Base-by-base conservation (phyloP, 1,140 invertebrate species). In the Drosophila pruinosa region DNA sequence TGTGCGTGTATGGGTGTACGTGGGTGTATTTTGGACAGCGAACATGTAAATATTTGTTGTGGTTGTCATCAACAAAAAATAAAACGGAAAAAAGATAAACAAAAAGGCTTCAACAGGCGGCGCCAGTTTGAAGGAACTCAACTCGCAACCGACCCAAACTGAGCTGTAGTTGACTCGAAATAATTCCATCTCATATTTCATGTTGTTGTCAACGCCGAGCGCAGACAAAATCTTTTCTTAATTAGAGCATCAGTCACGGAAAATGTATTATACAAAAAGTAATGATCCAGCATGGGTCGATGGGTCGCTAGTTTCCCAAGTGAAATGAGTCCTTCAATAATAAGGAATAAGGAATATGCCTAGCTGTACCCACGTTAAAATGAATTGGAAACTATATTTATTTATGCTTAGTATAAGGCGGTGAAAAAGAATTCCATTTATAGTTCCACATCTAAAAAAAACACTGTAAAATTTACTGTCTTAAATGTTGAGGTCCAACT, bases 31-130 rank as follows among this genome's bases (percentile, higher is more conserved):
- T 59, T 39, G 69, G 78, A 45, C 68, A 59, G 39, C 45, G 56
- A 26, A 47, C 45, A 70, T 62, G 75, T 71, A 83, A 82, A 82
- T 83, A 78, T 82, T 82, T 83, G 41, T 31, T 73, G 39, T 36
- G 28, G 24, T 24, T 59, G 62, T 67, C 56, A 38, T 36, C 70
- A 48, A 63, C 47, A 41, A 39, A 14, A 50, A 38, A 57, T 22
- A 21, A 45, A 45, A 21, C 38, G 8, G 7, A 31, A 58, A 45
- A 7, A 8, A 56, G 24, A 47, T 50, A 64, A 64, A 64, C 59
- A 82, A 69, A 72, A 57, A 53, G 43, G 36, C 47, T 43, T 69
- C 45, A 17, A 56, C 59, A 48, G 59, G 41, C 67, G 58, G 41
- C 48, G 58, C 48, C 64, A 43, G 24, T 31, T 57, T 6, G 21